Percentiles rank a stretch among this genome's conserved stretches.
These are phyloP conservation scores for Prosopocoilus inquinatus DNA, from an alignment of 2,888 invertebrate genomes.

Conservation along the genomic window DNA sequence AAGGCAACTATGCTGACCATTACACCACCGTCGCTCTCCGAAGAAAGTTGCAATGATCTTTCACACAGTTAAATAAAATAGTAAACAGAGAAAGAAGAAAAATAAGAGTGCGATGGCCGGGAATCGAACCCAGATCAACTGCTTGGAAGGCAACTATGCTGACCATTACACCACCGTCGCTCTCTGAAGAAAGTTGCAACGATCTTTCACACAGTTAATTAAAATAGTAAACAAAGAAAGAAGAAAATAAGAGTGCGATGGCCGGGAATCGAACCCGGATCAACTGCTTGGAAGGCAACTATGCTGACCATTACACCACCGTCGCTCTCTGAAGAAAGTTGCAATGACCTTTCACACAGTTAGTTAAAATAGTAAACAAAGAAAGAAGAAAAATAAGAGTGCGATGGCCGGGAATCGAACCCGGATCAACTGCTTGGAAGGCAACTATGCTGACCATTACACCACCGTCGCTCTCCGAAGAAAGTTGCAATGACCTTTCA, in stretches of 20 bases:
- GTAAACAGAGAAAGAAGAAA: no score
- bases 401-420: slow-evolving; percentile 52
- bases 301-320: slow-evolving; percentile 51
- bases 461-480: slow-evolving; percentile 35
- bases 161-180: slow-evolving; percentile 46
- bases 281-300: slow-evolving; percentile 53
- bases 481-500: no score
- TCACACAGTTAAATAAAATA: no score
- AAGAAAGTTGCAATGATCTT: no score
- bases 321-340: no score
- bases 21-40: slow-evolving; percentile 41
- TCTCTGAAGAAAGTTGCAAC: no score
- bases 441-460: slow-evolving; percentile 53
- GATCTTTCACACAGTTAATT: no score
- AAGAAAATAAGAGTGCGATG: slow-evolving; percentile 37
- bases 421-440: slow-evolving; percentile 53
- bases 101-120: slow-evolving; percentile 45
- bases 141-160: slow-evolving; percentile 53
- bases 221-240: no score
- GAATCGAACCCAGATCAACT: slow-evolving; percentile 53
- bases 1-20: slow-evolving; percentile 53
- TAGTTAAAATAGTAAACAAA: no score
- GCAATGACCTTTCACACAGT: no score
- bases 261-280: slow-evolving; percentile 53
- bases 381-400: no score